These are phyloP conservation scores for Onychomys arenicola DNA, from an alignment of 2,797 vertebrate genomes.

Conservation along the genomic window DNA sequence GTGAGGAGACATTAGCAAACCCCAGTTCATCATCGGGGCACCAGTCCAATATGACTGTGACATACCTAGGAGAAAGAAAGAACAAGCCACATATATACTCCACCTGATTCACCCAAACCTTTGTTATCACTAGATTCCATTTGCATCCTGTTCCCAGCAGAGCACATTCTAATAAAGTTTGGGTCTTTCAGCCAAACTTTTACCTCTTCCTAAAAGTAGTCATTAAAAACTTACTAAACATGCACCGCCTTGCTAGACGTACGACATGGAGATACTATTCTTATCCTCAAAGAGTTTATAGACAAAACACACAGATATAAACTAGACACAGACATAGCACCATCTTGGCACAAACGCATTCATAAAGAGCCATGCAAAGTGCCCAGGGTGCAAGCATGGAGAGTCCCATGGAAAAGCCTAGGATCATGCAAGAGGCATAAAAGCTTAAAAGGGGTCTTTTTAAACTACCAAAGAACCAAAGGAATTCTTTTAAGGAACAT, in stretches of 20 bases:
- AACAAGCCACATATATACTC: not conserved
- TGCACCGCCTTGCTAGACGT: not conserved
- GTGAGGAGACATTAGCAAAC: not conserved
- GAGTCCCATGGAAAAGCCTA: not conserved
- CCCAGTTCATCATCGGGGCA: not conserved
- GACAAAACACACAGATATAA: not conserved
- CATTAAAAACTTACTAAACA: constrained; percentile 21
- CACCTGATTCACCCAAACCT: not conserved
- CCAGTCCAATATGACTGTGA: fast-evolving
- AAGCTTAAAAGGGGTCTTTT: not conserved
- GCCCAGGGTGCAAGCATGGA: not conserved
- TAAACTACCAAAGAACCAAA: not conserved
- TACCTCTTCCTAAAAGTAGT: not conserved
- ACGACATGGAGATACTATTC: not conserved
- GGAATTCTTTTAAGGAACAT: not conserved
- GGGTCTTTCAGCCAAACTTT: not conserved
- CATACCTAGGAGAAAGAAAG: not conserved
- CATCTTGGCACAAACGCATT: not conserved
- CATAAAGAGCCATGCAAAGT: not conserved
- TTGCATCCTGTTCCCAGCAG: not conserved
- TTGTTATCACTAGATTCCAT: not conserved
- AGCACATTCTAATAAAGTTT: constrained; percentile 4
- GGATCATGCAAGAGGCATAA: not conserved
- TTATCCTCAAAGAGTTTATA: not conserved
- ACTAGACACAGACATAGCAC: not conserved